Conservation (phyloP, 2,888 invertebrate species). For the Mongoloraphidia duomilia region DNA sequence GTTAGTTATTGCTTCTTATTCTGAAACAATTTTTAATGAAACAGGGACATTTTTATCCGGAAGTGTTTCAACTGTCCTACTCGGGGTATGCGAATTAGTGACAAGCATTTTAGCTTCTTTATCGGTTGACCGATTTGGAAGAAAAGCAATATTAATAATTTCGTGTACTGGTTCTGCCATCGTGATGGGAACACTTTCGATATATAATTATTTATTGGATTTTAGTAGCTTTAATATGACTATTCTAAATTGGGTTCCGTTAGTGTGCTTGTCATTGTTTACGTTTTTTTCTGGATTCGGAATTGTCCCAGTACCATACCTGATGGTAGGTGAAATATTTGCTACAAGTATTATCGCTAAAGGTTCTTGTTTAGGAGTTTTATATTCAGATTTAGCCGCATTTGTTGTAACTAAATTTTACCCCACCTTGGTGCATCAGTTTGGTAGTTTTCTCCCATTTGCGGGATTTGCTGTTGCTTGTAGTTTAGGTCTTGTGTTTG, state of each 20-base stretch:
- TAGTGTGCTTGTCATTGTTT: slow-evolving; percentile 2
- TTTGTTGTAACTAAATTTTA: slow-evolving; percentile 29
- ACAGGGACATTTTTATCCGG: slow-evolving; percentile 21
- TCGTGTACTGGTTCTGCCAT: slow-evolving; percentile 24
- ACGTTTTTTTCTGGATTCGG: slow-evolving; percentile 17
- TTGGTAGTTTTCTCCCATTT: slow-evolving; percentile 26
- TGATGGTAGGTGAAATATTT: slow-evolving; percentile 31
- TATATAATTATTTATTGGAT: slow-evolving; percentile 21
- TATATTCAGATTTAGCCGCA: slow-evolving; percentile 26
- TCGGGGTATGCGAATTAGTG: slow-evolving; percentile 23
- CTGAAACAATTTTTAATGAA: slow-evolving; percentile 25
- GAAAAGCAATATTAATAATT: slow-evolving; percentile 23
- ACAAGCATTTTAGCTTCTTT: slow-evolving; percentile 16
- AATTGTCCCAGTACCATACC: slow-evolving; percentile 27
- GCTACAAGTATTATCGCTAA: slow-evolving; percentile 29
- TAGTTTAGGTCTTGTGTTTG: slow-evolving; percentile 25
- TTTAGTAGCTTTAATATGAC: slow-evolving; percentile 19
- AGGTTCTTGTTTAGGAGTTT: slow-evolving; percentile 26
- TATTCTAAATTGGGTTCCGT: slow-evolving; percentile 16
- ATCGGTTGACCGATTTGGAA: slow-evolving; percentile 24
- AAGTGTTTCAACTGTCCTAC: slow-evolving; percentile 22
- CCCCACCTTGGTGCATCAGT: slow-evolving; percentile 25
- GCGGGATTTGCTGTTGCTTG: slow-evolving; percentile 25
- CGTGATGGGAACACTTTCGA: slow-evolving; percentile 18
- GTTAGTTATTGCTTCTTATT: slow-evolving; percentile 26